phyloP scores from a whole-genome alignment of 2,888 invertebrate genomes.

The Nemotelus pantherinus region DNA sequence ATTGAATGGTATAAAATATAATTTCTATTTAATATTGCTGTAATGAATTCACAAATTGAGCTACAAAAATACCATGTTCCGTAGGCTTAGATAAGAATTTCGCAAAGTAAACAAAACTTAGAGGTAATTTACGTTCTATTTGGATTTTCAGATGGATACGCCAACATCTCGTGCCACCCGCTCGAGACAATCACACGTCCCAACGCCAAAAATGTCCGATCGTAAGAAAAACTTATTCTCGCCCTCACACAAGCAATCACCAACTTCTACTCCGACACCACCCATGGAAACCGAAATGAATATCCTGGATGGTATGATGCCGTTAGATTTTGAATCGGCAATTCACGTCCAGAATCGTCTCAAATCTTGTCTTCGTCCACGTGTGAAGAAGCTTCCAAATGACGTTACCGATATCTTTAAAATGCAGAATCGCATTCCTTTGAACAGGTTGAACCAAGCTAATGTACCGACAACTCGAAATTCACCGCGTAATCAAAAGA shows the following conservation, averaged over 20 bases:
- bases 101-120: no score
- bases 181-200: slow-evolving; percentile 56
- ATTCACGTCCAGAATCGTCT: slow-evolving; percentile 15
- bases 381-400: slow-evolving; percentile 19
- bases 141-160: slow-evolving; percentile 59
- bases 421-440: slow-evolving; percentile 10
- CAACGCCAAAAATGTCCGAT: slow-evolving; percentile 71
- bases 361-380: neutral
- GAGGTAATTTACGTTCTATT: neutral
- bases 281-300: slow-evolving; percentile 52
- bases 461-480: neutral
- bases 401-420: slow-evolving; percentile 1
- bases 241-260: slow-evolving; percentile 4
- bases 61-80: no score
- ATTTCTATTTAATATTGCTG: no score
- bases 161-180: slow-evolving; percentile 55
- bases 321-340: slow-evolving; percentile 50
- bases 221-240: slow-evolving; percentile 72
- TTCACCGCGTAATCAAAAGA: neutral
- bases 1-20: no score
- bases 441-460: slow-evolving; percentile 6
- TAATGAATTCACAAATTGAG: no score
- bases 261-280: no score
- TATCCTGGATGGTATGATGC: slow-evolving; percentile 55
- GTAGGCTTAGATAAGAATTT: no score